These are phyloP conservation scores for Potorous gilbertii DNA, from an alignment of 2,797 vertebrate species.

Conservation along the genomic window DNA sequence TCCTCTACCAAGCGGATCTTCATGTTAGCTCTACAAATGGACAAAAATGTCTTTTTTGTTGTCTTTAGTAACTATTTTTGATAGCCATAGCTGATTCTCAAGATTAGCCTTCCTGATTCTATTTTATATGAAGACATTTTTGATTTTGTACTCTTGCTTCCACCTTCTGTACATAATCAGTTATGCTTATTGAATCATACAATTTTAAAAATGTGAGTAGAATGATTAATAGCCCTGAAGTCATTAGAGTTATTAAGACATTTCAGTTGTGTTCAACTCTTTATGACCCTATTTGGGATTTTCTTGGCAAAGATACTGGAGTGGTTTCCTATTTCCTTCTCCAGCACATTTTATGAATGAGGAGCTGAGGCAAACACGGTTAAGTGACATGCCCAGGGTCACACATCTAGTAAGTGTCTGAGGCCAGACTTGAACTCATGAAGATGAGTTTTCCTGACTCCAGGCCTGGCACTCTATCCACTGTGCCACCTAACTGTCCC, in stretches of 20 bases:
- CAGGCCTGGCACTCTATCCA: background rate
- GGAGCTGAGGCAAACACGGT: background rate
- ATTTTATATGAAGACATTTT: background rate
- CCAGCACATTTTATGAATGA: background rate
- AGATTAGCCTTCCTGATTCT: background rate
- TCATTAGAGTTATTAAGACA: background rate
- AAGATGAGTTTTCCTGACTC: background rate
- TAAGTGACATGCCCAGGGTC: background rate
- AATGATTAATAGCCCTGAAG: background rate
- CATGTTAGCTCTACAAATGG: background rate
- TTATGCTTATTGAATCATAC: background rate
- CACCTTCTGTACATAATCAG: background rate
- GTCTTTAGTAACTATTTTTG: background rate
- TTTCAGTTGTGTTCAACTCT: background rate
- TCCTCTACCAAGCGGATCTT: background rate
- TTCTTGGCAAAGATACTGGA: background rate
- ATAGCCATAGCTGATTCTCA: background rate
- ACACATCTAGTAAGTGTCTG: too few species aligned
- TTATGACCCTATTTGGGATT: background rate
- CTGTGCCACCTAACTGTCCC: background rate
- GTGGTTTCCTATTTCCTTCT: background rate
- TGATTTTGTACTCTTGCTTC: background rate
- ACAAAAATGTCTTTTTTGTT: background rate
- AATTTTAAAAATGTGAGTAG: background rate
- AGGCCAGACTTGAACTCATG: background rate